Percentiles rank a stretch among this genome's conserved stretches.
These are phyloP conservation scores for Brienomyrus brachyistius DNA, from an alignment of 2,113 vertebrate genomes.

Conservation along the genomic window DNA sequence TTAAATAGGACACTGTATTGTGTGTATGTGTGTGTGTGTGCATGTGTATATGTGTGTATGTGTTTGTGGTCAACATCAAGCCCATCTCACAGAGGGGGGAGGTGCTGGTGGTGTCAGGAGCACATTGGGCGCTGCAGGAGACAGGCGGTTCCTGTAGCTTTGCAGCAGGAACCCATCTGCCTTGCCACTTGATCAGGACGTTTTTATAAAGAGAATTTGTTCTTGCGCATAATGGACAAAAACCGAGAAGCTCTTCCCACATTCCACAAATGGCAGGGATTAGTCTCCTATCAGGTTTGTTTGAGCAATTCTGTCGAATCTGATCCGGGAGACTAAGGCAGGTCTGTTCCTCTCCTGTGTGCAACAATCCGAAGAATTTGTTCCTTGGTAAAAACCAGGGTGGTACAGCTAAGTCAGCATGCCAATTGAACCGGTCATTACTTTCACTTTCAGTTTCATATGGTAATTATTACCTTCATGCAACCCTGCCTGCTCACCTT, in stretches of 20 bases:
- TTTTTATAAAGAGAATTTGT: conserved; percentile 32
- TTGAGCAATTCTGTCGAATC: conserved; percentile 1
- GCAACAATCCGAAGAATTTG: not conserved
- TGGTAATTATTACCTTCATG: not conserved
- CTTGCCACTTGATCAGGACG: conserved; percentile 47
- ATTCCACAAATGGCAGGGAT: not conserved
- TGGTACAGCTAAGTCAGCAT: not conserved
- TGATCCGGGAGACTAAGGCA: not conserved
- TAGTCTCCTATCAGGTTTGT: not conserved
- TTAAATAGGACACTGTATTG: not conserved
- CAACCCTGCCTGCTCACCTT: not conserved
- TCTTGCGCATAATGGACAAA: conserved; percentile 29
- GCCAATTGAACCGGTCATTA: not conserved
- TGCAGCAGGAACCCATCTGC: conserved; percentile 47
- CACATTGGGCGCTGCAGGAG: not conserved
- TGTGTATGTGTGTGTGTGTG: not conserved
- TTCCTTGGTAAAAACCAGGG: not conserved
- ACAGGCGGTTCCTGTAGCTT: not conserved
- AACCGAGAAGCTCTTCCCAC: conserved; percentile 38
- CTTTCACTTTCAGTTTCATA: not conserved
- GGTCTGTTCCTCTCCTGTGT: not conserved
- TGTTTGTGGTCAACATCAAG: not conserved
- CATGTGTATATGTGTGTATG: too few relatives aligned
- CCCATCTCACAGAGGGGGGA: not conserved
- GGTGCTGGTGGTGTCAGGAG: not conserved